Percentiles rank a stretch among this genome's conserved stretches.
Evolutionary conservation across 2,888 invertebrate species (phyloP).

Genomic region (Cyrtodaria siliqua): DNA sequence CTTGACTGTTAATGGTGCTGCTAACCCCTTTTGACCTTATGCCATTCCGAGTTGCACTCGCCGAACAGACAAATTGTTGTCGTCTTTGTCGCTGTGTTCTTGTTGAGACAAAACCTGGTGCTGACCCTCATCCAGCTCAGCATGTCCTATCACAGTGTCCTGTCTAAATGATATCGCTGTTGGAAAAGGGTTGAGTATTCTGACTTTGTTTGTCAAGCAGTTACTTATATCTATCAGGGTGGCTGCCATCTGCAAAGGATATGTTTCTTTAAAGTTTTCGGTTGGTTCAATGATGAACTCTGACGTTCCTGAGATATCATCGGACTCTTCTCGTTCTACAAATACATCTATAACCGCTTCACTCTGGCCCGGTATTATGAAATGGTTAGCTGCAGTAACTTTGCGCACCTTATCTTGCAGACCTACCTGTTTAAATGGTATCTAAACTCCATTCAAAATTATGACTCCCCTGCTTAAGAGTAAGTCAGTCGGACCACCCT

Average conservation of each 20-base stretch:
- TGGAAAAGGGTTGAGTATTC: conserved; percentile 55
- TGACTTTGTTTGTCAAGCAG: conserved; percentile 36
- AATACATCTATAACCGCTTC: conserved; percentile 55
- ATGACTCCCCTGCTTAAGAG: conserved; percentile 31
- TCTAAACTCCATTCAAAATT: conserved; percentile 16
- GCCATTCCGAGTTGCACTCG: not conserved
- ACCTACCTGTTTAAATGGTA: conserved; percentile 35
- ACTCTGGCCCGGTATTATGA: conserved; percentile 27
- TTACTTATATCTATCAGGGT: conserved; percentile 40
- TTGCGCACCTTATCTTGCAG: conserved; percentile 6
- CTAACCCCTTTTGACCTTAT: not conserved
- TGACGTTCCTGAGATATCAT: conserved; percentile 11
- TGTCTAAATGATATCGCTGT: conserved; percentile 25
- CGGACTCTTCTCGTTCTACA: conserved; percentile 32
- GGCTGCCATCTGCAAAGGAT: conserved; percentile 48
- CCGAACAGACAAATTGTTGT: not conserved
- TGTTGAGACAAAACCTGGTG: not conserved
- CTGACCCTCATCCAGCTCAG: conserved; percentile 28
- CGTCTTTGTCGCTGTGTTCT: conserved; percentile 7
- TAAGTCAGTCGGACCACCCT: conserved; percentile 34
- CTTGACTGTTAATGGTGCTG: not conserved
- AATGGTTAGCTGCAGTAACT: conserved; percentile 39
- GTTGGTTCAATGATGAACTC: conserved; percentile 48
- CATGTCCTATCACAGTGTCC: conserved; percentile 42
- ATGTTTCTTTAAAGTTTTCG: conserved; percentile 26